Conservation (phyloP, 2,888 invertebrate species). For the Chydorus sphaericus region DNA sequence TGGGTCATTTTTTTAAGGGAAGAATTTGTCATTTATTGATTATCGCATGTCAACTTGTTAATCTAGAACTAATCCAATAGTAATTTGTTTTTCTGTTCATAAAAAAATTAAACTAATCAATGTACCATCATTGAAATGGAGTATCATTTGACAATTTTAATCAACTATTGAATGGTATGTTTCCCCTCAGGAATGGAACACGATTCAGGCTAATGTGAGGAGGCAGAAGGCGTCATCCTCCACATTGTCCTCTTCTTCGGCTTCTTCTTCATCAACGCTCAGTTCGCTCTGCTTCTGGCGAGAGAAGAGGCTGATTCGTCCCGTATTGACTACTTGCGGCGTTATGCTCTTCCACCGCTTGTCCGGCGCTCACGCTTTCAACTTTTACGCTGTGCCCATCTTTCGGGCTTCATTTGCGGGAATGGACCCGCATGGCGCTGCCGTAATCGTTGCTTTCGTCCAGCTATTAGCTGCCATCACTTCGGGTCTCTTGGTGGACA, state of each 20-base stretch:
- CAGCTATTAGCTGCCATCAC: conserved; percentile 69
- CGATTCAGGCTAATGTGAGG: conserved; percentile 49
- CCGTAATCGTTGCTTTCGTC: conserved; percentile 69
- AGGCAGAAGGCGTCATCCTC: conserved; percentile 21
- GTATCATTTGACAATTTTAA: no score
- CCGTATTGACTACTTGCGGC: conserved; percentile 65
- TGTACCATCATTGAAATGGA: no score
- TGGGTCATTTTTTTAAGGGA: no score
- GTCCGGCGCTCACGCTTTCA: conserved; percentile 69
- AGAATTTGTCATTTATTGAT: no score
- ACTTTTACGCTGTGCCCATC: conserved; percentile 71
- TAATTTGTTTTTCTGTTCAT: no score
- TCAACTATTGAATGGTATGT: no score
- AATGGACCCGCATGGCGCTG: conserved; percentile 67
- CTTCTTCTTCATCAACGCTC: conserved; percentile 20
- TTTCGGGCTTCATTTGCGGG: conserved; percentile 68
- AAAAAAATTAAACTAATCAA: no score
- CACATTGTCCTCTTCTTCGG: conserved; percentile 17
- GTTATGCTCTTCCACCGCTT: conserved; percentile 75
- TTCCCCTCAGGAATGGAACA: conserved; percentile 57
- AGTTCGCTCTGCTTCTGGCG: conserved; percentile 23
- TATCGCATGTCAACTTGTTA: no score
- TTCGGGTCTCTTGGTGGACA: conserved; percentile 67
- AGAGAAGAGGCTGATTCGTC: conserved; percentile 38
- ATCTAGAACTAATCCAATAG: no score